Conservation (phyloP, 2,113 vertebrate species). For the Hippoglossus stenolepis region DNA sequence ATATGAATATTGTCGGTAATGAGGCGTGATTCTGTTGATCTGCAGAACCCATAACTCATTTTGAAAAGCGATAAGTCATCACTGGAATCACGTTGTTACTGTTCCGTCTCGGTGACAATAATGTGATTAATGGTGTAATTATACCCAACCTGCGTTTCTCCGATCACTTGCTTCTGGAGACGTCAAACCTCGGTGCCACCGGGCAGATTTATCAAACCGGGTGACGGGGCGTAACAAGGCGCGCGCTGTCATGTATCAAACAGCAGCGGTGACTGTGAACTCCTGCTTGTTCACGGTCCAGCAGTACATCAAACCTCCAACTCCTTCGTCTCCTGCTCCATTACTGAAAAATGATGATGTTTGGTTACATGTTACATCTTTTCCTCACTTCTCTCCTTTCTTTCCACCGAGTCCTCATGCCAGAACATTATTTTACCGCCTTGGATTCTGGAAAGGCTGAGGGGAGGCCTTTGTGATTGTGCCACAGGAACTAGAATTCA, state of each 20-base stretch:
- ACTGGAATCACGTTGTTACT: not conserved
- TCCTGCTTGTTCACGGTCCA: constrained; percentile 4
- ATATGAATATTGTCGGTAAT: constrained; percentile 24
- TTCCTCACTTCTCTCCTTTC: not conserved
- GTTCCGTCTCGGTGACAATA: constrained; percentile 7
- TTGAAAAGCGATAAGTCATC: constrained; percentile 37
- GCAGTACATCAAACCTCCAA: constrained; percentile 35
- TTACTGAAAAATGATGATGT: constrained; percentile 13
- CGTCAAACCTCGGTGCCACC: constrained; percentile 25
- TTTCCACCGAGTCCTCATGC: not conserved
- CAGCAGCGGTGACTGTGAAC: constrained; percentile 1
- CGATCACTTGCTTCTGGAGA: constrained; percentile 14
- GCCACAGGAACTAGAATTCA: not conserved
- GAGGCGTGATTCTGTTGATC: constrained; percentile 11
- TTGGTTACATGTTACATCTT: not conserved
- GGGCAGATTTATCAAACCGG: constrained; percentile 30
- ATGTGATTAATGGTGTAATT: constrained; percentile 65
- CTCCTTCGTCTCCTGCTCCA: constrained; percentile 41
- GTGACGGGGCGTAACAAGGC: constrained; percentile 42
- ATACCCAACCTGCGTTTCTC: constrained; percentile 28
- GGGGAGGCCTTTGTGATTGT: not conserved
- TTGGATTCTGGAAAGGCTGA: not conserved
- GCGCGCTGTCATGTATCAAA: constrained; percentile 41
- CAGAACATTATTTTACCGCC: not conserved
- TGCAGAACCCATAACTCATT: constrained; percentile 7